Conservation (phyloP, 2,888 invertebrate genomes). For the Aproaerema taeniolella region DNA sequence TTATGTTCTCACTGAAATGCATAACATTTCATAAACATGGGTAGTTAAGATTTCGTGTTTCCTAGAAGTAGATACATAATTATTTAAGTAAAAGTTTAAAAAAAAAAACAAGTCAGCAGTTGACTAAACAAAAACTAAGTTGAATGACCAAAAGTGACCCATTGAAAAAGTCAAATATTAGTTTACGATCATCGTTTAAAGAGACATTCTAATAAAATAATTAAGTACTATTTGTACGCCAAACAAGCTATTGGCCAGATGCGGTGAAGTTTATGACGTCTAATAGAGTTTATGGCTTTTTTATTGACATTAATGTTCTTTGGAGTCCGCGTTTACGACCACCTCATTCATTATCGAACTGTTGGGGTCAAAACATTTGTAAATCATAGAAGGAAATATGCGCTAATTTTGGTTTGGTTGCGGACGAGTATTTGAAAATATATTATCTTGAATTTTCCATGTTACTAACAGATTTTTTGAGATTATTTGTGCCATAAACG, state of each 20-base stretch:
- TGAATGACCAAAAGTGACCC: background rate
- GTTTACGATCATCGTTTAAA: slow-evolving; percentile 12
- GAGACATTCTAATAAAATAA: slow-evolving; percentile 49
- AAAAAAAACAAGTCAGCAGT: too few species aligned
- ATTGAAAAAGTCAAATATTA: background rate
- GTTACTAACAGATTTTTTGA: too few species aligned
- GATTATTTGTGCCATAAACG: too few species aligned
- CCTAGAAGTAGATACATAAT: too few species aligned
- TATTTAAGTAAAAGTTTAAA: too few species aligned
- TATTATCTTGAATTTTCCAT: too few species aligned
- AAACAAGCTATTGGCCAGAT: slow-evolving; percentile 70
- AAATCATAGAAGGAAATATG: slow-evolving; percentile 64
- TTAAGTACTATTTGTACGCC: slow-evolving; percentile 60
- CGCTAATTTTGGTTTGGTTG: slow-evolving; percentile 23
- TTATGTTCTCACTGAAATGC: too few species aligned
- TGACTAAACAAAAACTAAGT: background rate
- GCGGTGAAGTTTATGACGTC: slow-evolving; percentile 71
- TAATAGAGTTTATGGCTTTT: slow-evolving; percentile 75
- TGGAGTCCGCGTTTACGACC: slow-evolving; percentile 69
- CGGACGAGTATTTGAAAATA: too few species aligned
- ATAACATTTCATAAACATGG: too few species aligned
- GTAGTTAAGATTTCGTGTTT: too few species aligned
- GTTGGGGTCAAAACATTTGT: slow-evolving; percentile 67
- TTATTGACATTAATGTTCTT: slow-evolving; percentile 77
- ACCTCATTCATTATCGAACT: slow-evolving; percentile 73